Conservation (phyloP, 2,888 invertebrate species). For the Dusona sp. region DNA sequence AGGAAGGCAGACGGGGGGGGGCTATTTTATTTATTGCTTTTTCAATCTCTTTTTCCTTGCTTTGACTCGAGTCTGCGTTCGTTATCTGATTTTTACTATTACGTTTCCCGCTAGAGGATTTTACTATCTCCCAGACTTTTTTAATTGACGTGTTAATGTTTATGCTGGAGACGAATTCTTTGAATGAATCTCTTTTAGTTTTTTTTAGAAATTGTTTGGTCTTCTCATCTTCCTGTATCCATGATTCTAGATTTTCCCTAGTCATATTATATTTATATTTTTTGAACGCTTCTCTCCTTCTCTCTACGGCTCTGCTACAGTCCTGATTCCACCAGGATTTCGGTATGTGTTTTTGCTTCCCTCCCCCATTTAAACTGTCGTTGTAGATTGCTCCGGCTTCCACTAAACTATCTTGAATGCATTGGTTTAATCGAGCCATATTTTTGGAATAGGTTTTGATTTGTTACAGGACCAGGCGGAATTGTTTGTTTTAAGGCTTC, state of each 20-base stretch:
- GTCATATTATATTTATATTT: neutral
- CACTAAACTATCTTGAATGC: neutral
- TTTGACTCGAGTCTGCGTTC: neutral
- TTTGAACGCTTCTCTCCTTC: constrained; percentile 39
- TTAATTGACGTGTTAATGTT: no score
- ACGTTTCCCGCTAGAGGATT: neutral
- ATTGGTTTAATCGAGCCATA: neutral
- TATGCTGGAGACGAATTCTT: no score
- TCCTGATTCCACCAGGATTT: constrained; percentile 42
- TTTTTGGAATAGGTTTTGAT: neutral
- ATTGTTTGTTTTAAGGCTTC: neutral
- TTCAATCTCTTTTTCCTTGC: neutral
- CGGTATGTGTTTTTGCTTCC: neutral
- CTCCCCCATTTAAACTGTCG: neutral
- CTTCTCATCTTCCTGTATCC: no score
- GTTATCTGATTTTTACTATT: neutral
- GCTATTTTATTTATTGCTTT: constrained; percentile 27
- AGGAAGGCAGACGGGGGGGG: neutral
- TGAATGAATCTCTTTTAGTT: no score
- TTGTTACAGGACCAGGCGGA: neutral
- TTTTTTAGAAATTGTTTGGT: no score
- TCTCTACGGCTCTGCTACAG: constrained; percentile 16
- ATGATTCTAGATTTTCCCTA: neutral
- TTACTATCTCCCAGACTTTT: constrained; percentile 26
- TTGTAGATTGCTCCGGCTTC: neutral